Evolutionary conservation across 1,140 invertebrate genomes (phyloP).

Genomic region (Apolygus lucorum): DNA sequence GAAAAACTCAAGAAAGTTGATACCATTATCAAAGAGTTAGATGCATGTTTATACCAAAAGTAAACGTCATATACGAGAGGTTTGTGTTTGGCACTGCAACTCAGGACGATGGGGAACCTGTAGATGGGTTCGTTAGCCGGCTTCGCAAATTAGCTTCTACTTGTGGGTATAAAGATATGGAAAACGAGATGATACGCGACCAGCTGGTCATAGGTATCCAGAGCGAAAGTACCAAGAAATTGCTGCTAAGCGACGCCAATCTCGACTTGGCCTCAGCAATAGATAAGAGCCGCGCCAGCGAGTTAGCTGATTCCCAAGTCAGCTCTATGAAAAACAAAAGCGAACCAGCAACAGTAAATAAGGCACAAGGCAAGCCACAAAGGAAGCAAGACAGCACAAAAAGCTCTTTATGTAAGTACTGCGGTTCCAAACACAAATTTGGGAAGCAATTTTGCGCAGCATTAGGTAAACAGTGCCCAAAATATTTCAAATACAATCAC

Average conservation of each 20-base stretch:
- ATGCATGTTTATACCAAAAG: neutral
- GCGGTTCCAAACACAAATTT: neutral
- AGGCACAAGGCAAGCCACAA: neutral
- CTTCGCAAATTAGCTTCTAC: neutral
- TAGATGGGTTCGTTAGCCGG: neutral
- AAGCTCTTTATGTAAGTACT: neutral
- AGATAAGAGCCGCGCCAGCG: neutral
- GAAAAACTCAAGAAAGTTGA: neutral
- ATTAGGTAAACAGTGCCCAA: neutral
- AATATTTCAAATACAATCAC: neutral
- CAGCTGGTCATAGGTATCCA: neutral
- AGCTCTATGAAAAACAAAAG: neutral
- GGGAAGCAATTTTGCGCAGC: neutral
- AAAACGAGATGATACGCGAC: neutral
- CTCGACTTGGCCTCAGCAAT: neutral
- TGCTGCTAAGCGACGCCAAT: neutral
- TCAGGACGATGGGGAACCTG: neutral
- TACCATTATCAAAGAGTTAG: neutral
- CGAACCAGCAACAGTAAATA: neutral
- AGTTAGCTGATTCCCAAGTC: neutral
- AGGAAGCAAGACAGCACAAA: neutral
- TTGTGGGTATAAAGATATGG: neutral
- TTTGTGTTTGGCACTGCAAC: neutral
- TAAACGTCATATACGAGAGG: neutral
- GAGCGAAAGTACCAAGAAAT: neutral